Percentiles rank a stretch among this genome's conserved stretches.
Evolutionary conservation across 1,140 invertebrate species (phyloP).

Genomic region (Bombus sylvicola): DNA sequence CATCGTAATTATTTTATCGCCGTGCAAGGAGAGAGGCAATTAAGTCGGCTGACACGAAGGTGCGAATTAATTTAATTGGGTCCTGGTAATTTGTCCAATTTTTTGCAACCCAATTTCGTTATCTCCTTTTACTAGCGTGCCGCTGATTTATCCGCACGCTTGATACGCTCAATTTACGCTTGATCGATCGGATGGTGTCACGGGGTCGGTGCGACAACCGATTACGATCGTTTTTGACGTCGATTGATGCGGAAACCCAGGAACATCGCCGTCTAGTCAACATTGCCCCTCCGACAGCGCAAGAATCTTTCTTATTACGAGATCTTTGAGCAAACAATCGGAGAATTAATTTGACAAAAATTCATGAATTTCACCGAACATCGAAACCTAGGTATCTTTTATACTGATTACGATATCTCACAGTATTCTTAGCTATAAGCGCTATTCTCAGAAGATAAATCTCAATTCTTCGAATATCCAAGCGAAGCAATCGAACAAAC

Average conservation of each 20-base stretch:
- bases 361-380: background rate
- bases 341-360: background rate
- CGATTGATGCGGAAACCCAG: background rate
- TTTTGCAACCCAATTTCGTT: background rate
- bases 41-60: background rate
- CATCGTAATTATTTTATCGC: slow-evolving; percentile 33
- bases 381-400: background rate
- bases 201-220: slow-evolving; percentile 4
- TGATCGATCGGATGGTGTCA: slow-evolving; percentile 20
- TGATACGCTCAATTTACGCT: slow-evolving; percentile 15
- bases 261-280: background rate
- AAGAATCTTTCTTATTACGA: background rate
- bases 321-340: too few species aligned
- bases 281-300: too few species aligned
- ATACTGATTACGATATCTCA: too few species aligned
- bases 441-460: too few species aligned
- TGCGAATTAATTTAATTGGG: slow-evolving; percentile 40
- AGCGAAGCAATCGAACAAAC: too few species aligned
- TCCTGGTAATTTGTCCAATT: slow-evolving; percentile 10
- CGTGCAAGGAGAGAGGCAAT: slow-evolving; percentile 8
- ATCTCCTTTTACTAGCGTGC: background rate
- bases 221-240: background rate
- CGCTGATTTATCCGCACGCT: too few species aligned
- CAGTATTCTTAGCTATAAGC: too few species aligned
- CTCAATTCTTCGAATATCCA: too few species aligned